Conservation (phyloP, 2,888 invertebrate genomes). For the Stenoptilia bipunctidactyla region DNA sequence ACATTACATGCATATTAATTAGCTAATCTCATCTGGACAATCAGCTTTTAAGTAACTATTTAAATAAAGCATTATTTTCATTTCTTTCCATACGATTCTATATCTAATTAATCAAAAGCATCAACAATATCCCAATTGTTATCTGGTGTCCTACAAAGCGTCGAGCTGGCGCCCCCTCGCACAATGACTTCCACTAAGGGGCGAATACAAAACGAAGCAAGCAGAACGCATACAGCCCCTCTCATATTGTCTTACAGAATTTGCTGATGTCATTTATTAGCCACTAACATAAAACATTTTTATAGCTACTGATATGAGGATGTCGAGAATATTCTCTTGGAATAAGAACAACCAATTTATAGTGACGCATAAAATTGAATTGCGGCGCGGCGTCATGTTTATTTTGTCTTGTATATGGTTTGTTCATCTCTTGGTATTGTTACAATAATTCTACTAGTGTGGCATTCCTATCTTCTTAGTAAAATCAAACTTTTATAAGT, state of each 20-base stretch:
- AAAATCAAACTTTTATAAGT: too few relatives aligned
- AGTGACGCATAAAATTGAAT: constrained; percentile 55
- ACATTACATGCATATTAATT: too few relatives aligned
- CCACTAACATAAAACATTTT: constrained; percentile 70
- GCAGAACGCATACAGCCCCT: constrained; percentile 54
- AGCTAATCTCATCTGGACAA: too few relatives aligned
- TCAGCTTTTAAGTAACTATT: too few relatives aligned
- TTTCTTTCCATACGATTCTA: too few relatives aligned
- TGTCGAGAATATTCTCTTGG: constrained; percentile 41
- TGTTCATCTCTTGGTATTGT: too few relatives aligned
- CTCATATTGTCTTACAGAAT: constrained; percentile 68
- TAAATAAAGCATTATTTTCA: too few relatives aligned
- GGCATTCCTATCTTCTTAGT: too few relatives aligned
- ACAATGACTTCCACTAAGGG: constrained; percentile 59
- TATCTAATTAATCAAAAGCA: background rate
- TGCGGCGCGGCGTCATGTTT: constrained; percentile 16
- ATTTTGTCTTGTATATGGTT: constrained; percentile 6
- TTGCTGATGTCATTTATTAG: constrained; percentile 72
- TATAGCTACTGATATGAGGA: constrained; percentile 61
- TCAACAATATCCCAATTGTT: constrained; percentile 46
- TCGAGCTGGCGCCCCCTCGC: constrained; percentile 52
- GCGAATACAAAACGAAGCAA: constrained; percentile 26
- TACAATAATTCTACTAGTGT: too few relatives aligned
- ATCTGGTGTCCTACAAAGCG: constrained; percentile 44
- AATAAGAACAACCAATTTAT: constrained; percentile 59